Conservation (phyloP, 1,140 invertebrate genomes). For the Micrasema longulum region DNA sequence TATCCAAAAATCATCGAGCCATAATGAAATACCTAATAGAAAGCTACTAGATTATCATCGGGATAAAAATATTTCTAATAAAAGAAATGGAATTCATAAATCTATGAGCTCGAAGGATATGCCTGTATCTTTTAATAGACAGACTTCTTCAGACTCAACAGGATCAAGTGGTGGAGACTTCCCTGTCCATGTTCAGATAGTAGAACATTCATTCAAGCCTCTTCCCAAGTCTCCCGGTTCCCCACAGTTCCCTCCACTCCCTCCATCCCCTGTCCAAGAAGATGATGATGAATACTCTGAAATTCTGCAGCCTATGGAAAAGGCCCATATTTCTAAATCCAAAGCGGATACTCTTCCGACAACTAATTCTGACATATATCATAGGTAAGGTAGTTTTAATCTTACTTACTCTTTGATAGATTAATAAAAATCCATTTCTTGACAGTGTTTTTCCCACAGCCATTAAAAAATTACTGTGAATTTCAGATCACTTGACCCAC, state of each 20-base stretch:
- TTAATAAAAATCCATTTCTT: too few relatives aligned
- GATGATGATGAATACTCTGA: constrained; percentile 81
- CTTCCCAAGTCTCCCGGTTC: constrained; percentile 70
- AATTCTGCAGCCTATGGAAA: constrained; percentile 69
- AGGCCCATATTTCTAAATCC: constrained; percentile 59
- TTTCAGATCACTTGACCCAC: constrained; percentile 68
- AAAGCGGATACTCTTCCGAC: constrained; percentile 70
- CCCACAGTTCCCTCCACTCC: constrained; percentile 82
- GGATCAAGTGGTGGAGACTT: constrained; percentile 67
- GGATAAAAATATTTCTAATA: constrained; percentile 65
- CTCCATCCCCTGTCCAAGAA: constrained; percentile 81
- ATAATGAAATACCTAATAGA: constrained; percentile 70
- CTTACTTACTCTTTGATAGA: too few relatives aligned
- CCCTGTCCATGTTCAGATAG: constrained; percentile 66
- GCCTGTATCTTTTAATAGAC: constrained; percentile 69
- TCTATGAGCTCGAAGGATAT: constrained; percentile 77
- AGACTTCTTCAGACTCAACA: constrained; percentile 63
- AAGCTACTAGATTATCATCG: constrained; percentile 68
- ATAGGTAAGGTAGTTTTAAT: constrained; percentile 59
- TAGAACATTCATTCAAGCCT: constrained; percentile 66
- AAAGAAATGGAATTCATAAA: constrained; percentile 73
- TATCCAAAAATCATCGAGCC: constrained; percentile 71
- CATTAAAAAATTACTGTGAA: constrained; percentile 41
- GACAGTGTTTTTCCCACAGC: background rate
- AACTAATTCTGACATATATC: constrained; percentile 57